Evolutionary conservation across 2,888 invertebrate genomes (phyloP).

Genomic region (Disparrhopalites patrizii): DNA sequence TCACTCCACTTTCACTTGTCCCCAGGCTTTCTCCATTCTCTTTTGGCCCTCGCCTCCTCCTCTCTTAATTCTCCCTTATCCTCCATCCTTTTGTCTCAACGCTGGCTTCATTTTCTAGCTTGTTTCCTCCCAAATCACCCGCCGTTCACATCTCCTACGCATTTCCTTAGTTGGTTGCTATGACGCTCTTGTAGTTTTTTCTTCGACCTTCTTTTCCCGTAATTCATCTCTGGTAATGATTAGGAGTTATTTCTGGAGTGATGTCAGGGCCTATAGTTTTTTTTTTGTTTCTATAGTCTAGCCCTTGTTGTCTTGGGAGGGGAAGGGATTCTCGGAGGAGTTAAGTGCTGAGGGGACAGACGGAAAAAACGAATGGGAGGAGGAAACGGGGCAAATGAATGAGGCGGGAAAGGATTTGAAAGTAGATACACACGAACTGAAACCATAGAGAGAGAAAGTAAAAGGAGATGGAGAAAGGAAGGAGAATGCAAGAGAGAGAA

Average conservation of each 20-base stretch:
- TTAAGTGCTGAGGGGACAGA: background rate
- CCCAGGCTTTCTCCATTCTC: no score
- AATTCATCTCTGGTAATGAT: background rate
- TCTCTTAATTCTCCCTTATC: background rate
- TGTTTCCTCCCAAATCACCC: background rate
- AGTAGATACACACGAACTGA: no score
- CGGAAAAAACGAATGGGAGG: background rate
- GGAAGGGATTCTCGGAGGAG: no score
- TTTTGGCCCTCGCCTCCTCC: no score
- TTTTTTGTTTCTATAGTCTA: no score
- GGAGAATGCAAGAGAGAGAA: background rate
- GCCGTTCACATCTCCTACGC: background rate
- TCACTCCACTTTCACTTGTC: no score
- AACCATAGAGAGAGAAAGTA: background rate
- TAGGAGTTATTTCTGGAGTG: no score
- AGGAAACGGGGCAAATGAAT: background rate
- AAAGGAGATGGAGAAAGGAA: background rate
- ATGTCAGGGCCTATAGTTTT: no score
- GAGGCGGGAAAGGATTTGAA: no score
- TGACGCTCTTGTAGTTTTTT: no score
- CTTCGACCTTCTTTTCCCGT: background rate
- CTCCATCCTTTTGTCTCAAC: background rate
- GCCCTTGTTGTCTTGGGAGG: no score
- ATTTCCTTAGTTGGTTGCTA: background rate
- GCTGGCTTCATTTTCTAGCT: background rate